Base-by-base conservation (phyloP, 2,113 vertebrate genomes). In the Nerophis ophidion region DNA sequence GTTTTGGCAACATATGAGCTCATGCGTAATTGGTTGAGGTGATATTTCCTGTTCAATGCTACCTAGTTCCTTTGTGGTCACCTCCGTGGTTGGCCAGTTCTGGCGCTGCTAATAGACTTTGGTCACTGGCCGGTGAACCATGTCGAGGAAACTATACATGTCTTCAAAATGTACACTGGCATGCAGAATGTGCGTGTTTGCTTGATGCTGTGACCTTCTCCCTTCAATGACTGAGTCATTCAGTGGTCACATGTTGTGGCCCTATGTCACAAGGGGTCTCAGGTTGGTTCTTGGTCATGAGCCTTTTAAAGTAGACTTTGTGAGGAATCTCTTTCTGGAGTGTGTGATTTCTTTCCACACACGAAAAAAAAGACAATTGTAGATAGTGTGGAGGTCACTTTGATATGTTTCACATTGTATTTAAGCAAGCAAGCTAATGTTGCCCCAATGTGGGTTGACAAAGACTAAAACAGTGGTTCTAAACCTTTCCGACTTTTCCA, bases 1-100 rank as follows among this genome's bases (percentile, higher is more conserved):
- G 84, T 90, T 91, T 81, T 87, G 88, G 85, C 83, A 89, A 90
- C 86, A 89, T 56, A 75, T 83, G 79, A 86, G 80, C 78, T 86
- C 80, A 86, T 70, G 84, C 81, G 80, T 86, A 83, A 89, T 78
- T 86, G 84, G 82, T 72, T 40, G 75, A 75, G 80, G 70, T 77
- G 79, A 86, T 74, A 71, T 86, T 88, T 91, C 85, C 84, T 82
- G 75, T 77, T 82, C 71, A 81, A 87, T 75, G 79, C 76, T 81
- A 81, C 80, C 77, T 87, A 80, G 71, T 84, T 85, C 82, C 59
- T 81, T 84, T 86, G 81, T 87, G 76, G 63, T 74, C 57, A 13
- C 40, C 54, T 67, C 68, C 66, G 46, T 45, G 82, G 64, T 71
- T 69, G 77, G 81, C n/a, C 52, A 51, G 59, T 33, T 65, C 60